Percentiles rank a stretch among this genome's conserved stretches.
These are phyloP conservation scores for Dusona sp. DNA, from an alignment of 2,888 invertebrate species.

Conservation along the genomic window DNA sequence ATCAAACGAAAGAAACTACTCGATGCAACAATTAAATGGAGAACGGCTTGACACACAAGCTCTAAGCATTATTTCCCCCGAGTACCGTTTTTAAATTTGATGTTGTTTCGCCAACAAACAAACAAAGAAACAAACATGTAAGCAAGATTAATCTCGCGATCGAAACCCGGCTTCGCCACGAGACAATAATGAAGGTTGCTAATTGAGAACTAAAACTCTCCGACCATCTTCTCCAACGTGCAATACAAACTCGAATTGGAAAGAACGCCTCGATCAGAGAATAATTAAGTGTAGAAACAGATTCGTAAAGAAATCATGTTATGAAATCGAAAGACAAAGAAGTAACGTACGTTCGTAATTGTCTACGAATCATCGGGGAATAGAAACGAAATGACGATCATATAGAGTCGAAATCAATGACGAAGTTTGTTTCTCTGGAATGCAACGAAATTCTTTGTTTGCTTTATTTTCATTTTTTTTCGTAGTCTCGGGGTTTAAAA, in stretches of 20 bases:
- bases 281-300: slow-evolving; percentile 44
- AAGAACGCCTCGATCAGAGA: slow-evolving; percentile 25
- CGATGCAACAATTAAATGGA: slow-evolving; percentile 36
- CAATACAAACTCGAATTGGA: slow-evolving; percentile 71
- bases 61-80: not conserved
- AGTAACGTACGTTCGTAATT: slow-evolving; percentile 37
- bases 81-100: slow-evolving; percentile 61
- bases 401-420: not conserved
- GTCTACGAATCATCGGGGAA: slow-evolving; percentile 11
- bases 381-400: not conserved
- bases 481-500: not conserved
- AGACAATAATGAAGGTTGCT: slow-evolving; percentile 81
- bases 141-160: slow-evolving; percentile 52
- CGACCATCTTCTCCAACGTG: slow-evolving; percentile 70
- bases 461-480: not conserved
- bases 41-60: slow-evolving; percentile 15
- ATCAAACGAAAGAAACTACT: slow-evolving; percentile 30
- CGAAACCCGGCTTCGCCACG: slow-evolving; percentile 75
- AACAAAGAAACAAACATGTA: slow-evolving; percentile 37
- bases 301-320: slow-evolving; percentile 52
- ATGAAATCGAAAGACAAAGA: not conserved
- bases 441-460: not conserved
- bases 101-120: slow-evolving; percentile 45
- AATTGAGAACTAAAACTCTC: not conserved
- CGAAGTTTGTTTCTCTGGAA: not conserved